Conservation (phyloP, 2,113 vertebrate genomes). For the Mus musculus region DNA sequence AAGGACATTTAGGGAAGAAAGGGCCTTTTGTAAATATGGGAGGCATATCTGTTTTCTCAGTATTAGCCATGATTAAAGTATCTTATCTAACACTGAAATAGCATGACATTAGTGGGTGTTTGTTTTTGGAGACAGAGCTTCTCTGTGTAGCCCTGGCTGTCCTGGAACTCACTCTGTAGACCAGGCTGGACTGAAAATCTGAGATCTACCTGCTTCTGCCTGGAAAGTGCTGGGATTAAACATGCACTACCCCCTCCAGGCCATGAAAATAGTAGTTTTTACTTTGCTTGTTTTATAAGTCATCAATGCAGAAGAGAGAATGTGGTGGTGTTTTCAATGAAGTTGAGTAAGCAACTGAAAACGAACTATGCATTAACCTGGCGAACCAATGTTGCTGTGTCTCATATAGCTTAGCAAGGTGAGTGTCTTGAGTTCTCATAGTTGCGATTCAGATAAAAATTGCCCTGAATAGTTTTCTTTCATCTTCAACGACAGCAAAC, state of each 20-base stretch:
- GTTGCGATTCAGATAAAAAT: background rate
- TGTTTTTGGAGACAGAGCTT: background rate
- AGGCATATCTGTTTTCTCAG: slow-evolving; percentile 8
- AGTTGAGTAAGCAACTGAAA: background rate
- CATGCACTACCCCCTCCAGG: background rate
- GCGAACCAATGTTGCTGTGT: background rate
- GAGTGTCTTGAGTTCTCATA: background rate
- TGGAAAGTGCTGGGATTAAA: background rate
- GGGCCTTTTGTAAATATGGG: slow-evolving; percentile 17
- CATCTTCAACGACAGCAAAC: slow-evolving; percentile 41
- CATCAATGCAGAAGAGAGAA: background rate
- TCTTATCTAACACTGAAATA: background rate
- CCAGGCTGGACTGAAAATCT: background rate
- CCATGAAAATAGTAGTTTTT: background rate
- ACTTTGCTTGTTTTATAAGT: background rate
- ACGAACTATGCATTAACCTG: background rate
- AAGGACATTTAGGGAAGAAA: slow-evolving; percentile 41
- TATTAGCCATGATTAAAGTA: slow-evolving; percentile 23
- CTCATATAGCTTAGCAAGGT: background rate
- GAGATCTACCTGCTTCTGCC: background rate
- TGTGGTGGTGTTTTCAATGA: background rate
- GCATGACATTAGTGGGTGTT: background rate
- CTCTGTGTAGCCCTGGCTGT: background rate
- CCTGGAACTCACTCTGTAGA: background rate
- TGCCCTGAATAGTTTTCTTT: slow-evolving; percentile 5